A percentile compares a stretch with the other conserved stretches of the same genome.
Evolutionary conservation across 2,888 invertebrate species (phyloP).

Genomic region (Nemurella pictetii): DNA sequence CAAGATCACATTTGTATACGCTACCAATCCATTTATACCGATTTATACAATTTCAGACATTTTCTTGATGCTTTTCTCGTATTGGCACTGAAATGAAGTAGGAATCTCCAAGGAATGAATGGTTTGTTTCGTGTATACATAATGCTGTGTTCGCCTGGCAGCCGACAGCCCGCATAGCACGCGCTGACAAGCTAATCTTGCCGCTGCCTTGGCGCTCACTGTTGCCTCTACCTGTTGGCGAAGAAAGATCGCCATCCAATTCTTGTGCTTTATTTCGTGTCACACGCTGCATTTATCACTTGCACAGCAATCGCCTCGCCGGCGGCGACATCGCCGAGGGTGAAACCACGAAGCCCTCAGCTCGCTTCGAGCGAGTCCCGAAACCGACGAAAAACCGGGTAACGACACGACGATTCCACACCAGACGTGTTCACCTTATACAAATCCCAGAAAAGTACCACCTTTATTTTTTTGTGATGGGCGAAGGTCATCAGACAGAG

Average conservation of each 20-base stretch:
- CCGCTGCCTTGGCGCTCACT: background rate
- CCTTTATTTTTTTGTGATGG: background rate
- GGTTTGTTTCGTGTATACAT: background rate
- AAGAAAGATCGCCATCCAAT: conserved; percentile 7
- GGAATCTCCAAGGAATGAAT: conserved; percentile 31
- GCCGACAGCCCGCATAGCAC: background rate
- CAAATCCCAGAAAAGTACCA: background rate
- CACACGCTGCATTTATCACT: conserved; percentile 14
- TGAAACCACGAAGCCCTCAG: background rate
- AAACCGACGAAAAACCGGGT: background rate
- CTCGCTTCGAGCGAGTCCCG: background rate
- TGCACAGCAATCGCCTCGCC: background rate
- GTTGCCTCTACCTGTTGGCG: conserved; percentile 6
- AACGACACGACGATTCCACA: background rate
- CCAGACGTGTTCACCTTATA: background rate
- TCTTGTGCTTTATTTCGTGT: conserved; percentile 16
- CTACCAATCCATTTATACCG: conserved; percentile 8
- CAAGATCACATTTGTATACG: conserved; percentile 20
- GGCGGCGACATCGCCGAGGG: background rate
- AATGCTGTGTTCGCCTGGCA: background rate
- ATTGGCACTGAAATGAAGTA: conserved; percentile 28
- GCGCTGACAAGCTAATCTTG: conserved; percentile 33
- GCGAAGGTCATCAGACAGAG: conserved; percentile 23
- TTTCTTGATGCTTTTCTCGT: conserved; percentile 12
- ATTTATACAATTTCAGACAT: conserved; percentile 27